A percentile compares a stretch with the other conserved stretches of the same genome.
phyloP scores from a whole-genome alignment of 2,113 vertebrate species.

The Amphilophus citrinellus region DNA sequence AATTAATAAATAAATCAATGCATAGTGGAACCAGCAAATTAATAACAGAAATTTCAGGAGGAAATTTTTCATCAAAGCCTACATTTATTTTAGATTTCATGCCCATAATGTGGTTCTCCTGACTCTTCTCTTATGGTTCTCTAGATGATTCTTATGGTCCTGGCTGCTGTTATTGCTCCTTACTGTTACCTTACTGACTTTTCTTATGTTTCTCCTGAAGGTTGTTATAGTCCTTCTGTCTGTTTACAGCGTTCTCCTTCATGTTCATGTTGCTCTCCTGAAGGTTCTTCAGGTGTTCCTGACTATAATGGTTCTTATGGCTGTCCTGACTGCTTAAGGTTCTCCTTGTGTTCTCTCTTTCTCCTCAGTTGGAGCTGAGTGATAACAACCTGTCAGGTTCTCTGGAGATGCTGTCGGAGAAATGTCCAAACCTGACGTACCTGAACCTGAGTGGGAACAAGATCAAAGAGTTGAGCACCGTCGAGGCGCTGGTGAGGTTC shows the following conservation, averaged over 20 bases:
- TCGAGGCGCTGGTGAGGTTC: slow-evolving; percentile 86
- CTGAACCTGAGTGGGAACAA: slow-evolving; percentile 89
- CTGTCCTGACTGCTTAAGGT: not conserved
- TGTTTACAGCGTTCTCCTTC: no score
- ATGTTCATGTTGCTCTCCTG: no score
- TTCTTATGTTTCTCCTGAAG: not conserved
- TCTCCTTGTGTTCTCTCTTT: not conserved
- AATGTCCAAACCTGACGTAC: slow-evolving; percentile 87
- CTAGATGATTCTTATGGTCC: not conserved
- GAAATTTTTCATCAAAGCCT: not conserved
- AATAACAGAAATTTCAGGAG: not conserved
- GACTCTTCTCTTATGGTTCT: no score
- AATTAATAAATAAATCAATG: not conserved
- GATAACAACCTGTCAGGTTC: slow-evolving; percentile 86
- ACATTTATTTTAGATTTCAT: no score
- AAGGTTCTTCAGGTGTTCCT: no score
- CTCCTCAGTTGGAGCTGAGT: slow-evolving; percentile 84
- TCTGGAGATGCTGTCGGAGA: slow-evolving; percentile 85
- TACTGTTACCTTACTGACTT: not conserved
- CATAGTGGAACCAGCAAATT: not conserved
- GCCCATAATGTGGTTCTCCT: no score
- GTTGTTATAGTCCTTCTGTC: no score
- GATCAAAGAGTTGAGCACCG: slow-evolving; percentile 87
- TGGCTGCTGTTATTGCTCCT: no score
- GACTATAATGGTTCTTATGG: not conserved